Percentiles rank a stretch among this genome's conserved stretches.
phyloP scores from a whole-genome alignment of 2,888 invertebrate species.

The Isotomurus palustris region DNA sequence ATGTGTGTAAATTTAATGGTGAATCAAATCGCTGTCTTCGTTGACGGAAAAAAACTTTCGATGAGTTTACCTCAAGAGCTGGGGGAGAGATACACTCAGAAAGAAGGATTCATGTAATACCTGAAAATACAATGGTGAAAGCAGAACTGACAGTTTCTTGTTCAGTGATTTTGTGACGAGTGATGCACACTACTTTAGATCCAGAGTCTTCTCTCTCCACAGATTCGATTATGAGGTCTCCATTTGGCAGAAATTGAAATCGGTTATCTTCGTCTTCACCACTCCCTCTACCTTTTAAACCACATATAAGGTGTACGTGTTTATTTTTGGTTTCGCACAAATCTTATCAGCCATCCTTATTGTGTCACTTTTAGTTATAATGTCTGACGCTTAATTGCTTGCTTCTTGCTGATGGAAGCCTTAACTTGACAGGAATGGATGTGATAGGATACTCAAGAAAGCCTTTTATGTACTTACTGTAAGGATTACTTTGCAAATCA shows the following conservation, averaged over 20 bases:
- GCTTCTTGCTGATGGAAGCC: too few species aligned
- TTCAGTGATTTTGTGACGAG: slow-evolving; percentile 40
- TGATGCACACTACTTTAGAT: slow-evolving; percentile 34
- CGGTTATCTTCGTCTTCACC: slow-evolving; percentile 29
- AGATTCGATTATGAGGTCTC: slow-evolving; percentile 40
- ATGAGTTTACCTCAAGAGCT: too few species aligned
- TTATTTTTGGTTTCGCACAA: too few species aligned
- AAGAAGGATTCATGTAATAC: slow-evolving; percentile 13
- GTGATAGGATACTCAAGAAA: too few species aligned
- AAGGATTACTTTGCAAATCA: too few species aligned
- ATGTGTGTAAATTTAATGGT: slow-evolving; percentile 1
- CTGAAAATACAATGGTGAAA: slow-evolving; percentile 33
- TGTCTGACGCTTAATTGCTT: too few species aligned
- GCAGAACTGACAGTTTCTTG: slow-evolving; percentile 37
- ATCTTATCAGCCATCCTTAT: too few species aligned
- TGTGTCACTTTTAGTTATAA: too few species aligned
- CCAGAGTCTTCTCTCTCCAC: slow-evolving; percentile 30
- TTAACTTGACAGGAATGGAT: too few species aligned
- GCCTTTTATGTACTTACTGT: too few species aligned
- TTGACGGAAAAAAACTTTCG: neutral
- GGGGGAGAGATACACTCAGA: neutral
- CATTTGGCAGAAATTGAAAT: slow-evolving; percentile 41
- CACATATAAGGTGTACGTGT: too few species aligned
- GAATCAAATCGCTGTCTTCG: neutral
- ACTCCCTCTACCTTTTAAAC: neutral